phyloP scores from a whole-genome alignment of 2,888 invertebrate genomes.

The Spilarctia lutea region DNA sequence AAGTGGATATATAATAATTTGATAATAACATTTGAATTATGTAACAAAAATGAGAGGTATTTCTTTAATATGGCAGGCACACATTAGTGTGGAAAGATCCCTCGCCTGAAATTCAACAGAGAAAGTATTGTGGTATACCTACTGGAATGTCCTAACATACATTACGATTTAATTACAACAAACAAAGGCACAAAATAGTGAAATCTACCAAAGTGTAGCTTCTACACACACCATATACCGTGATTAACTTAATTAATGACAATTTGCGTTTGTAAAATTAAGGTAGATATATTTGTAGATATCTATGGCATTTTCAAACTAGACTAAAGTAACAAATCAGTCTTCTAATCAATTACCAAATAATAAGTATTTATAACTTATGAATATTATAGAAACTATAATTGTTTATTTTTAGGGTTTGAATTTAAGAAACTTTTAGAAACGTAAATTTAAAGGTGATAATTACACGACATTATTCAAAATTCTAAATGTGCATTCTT shows the following conservation, averaged over 20 bases:
- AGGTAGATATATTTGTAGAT: conserved; percentile 68
- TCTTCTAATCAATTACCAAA: conserved; percentile 83
- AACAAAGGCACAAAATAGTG: conserved; percentile 84
- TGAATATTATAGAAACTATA: conserved; percentile 53
- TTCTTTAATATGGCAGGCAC: conserved; percentile 35
- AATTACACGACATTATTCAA: conserved; percentile 34
- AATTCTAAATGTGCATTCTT: conserved; percentile 46
- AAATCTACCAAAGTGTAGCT: conserved; percentile 73
- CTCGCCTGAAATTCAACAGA: conserved; percentile 47
- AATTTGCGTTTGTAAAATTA: conserved; percentile 71
- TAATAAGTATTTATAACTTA: conserved; percentile 74
- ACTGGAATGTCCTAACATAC: conserved; percentile 78
- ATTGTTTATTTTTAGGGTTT: conserved; percentile 44
- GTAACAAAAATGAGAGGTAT: conserved; percentile 74
- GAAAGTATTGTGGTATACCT: conserved; percentile 73
- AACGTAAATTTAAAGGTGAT: conserved; percentile 34
- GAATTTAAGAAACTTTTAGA: conserved; percentile 35
- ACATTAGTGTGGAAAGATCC: conserved; percentile 24
- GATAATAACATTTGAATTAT: conserved; percentile 66
- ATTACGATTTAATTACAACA: conserved; percentile 71
- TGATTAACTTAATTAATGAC: conserved; percentile 69
- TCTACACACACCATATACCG: conserved; percentile 71
- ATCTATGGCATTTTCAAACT: conserved; percentile 87
- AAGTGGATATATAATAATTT: conserved; percentile 75
- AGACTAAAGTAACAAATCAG: conserved; percentile 87